phyloP scores from a whole-genome alignment of 1,140 invertebrate species.

The Gerris buenoi region DNA sequence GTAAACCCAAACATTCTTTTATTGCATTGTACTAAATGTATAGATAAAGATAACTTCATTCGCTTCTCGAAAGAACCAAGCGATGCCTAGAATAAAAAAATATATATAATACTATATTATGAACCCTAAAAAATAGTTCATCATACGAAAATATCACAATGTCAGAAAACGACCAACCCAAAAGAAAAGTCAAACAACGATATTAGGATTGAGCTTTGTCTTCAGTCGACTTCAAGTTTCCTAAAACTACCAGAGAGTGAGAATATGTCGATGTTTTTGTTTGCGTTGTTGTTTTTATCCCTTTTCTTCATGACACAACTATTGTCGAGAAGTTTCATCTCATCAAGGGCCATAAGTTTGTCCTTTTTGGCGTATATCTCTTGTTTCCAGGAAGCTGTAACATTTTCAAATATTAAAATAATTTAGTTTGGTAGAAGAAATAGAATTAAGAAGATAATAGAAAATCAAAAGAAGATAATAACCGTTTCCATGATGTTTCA shows the following conservation, averaged over 20 bases:
- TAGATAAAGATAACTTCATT: not conserved
- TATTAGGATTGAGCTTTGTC: no score
- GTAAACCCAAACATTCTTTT: no score
- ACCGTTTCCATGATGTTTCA: no score
- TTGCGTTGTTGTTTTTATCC: conserved; percentile 9
- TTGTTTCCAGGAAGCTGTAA: conserved; percentile 42
- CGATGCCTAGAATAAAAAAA: not conserved
- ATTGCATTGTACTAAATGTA: no score
- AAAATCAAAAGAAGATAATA: no score
- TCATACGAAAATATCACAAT: not conserved
- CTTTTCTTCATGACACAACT: conserved; percentile 20
- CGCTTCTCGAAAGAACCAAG: not conserved
- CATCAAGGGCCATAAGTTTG: conserved; percentile 51
- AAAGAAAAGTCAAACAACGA: no score
- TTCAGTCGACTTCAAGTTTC: conserved; percentile 60
- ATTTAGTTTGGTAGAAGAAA: no score
- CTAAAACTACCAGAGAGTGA: conserved; percentile 56
- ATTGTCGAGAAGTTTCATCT: conserved; percentile 40
- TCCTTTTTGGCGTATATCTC: conserved; percentile 45
- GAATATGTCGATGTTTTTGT: conserved; percentile 10
- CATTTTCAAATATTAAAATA: not conserved
- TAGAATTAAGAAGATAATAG: no score
- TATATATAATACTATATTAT: not conserved
- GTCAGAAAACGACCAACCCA: not conserved
- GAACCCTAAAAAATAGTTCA: not conserved